Evolutionary conservation across 2,888 invertebrate genomes (phyloP).

Genomic region (Nematopogon swammerdamellus): DNA sequence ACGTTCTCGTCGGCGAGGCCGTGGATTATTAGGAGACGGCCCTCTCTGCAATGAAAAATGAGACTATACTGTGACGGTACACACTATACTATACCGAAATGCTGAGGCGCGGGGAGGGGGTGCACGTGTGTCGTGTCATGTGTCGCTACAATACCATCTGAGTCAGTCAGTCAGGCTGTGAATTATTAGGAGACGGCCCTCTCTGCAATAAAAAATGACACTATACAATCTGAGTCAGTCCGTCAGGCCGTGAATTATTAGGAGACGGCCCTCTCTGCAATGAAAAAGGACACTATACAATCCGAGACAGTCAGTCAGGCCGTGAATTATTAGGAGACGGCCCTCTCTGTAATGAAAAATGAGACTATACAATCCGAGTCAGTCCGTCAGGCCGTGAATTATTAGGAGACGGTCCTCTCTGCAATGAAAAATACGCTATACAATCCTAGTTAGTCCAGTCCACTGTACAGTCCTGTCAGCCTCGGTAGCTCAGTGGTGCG

Average conservation of each 20-base stretch:
- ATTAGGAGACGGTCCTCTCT: constrained; percentile 88
- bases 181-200: constrained; percentile 87
- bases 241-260: constrained; percentile 95
- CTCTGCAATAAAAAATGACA: constrained; percentile 50
- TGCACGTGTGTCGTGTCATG: no score
- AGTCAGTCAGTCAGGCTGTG: constrained; percentile 97
- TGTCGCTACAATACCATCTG: no score
- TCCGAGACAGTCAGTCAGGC: constrained; percentile 93
- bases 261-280: constrained; percentile 76
- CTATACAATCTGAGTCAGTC: no score
- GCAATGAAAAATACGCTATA: constrained; percentile 19
- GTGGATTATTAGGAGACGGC: constrained; percentile 90
- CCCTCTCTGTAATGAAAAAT: constrained; percentile 62
- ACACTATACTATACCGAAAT: no score
- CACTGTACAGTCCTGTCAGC: no score
- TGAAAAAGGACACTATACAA: no score
- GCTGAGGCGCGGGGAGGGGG: no score
- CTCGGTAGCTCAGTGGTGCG: no score
- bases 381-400: constrained; percentile 95
- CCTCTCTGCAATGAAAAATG: constrained; percentile 58
- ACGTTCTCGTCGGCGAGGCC: constrained; percentile 99
- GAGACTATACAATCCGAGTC: no score
- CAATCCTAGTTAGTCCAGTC: no score
- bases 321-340: constrained; percentile 92
- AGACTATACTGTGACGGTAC: no score